Evolutionary conservation across 2,113 vertebrate genomes (phyloP).

Genomic region (Lampris megalopsis): DNA sequence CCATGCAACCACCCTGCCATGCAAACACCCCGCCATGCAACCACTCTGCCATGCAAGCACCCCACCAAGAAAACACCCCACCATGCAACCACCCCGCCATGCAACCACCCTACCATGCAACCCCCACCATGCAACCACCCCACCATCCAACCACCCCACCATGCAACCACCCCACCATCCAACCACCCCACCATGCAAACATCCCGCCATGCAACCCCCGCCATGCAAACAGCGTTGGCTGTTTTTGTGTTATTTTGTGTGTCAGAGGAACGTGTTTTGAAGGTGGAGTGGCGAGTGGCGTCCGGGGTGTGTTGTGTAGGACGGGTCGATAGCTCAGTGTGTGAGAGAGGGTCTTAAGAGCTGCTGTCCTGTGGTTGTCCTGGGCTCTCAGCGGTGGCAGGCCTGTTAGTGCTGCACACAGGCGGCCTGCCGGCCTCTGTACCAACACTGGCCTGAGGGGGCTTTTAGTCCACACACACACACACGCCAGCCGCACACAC

Average conservation of each 20-base stretch:
- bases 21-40: too few relatives aligned
- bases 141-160: too few relatives aligned
- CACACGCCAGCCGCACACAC: conserved; percentile 87
- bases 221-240: too few relatives aligned
- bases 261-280: conserved; percentile 80
- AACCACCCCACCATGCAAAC: too few relatives aligned
- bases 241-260: not conserved
- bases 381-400: conserved; percentile 86
- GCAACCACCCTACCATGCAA: too few relatives aligned
- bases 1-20: too few relatives aligned
- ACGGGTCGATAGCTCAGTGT: conserved; percentile 90
- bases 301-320: conserved; percentile 86
- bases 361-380: conserved; percentile 86
- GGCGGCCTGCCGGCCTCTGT: conserved; percentile 81
- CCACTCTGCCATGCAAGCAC: too few relatives aligned
- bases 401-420: conserved; percentile 89
- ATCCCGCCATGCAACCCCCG: too few relatives aligned
- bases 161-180: too few relatives aligned
- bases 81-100: too few relatives aligned
- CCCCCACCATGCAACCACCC: too few relatives aligned
- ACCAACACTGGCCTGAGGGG: conserved; percentile 83
- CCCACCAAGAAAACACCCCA: too few relatives aligned
- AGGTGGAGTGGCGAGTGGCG: conserved; percentile 81
- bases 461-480: conserved; percentile 88
- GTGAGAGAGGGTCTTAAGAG: conserved; percentile 93